These are phyloP conservation scores for Plodia interpunctella DNA, from an alignment of 1,140 invertebrate genomes.

Conservation along the genomic window DNA sequence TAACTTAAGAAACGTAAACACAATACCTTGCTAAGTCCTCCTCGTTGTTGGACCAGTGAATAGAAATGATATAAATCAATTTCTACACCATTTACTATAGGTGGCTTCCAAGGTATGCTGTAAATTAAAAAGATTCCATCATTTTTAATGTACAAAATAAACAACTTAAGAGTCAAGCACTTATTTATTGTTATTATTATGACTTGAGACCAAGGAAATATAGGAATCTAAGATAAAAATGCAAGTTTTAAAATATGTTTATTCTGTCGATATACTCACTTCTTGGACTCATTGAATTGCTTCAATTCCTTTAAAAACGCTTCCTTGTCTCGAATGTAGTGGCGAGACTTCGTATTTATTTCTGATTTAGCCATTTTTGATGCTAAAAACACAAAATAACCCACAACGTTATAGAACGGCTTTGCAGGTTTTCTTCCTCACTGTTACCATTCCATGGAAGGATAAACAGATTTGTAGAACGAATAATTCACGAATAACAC, in stretches of 20 bases:
- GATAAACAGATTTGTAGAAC: neutral
- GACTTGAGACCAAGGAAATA: no score
- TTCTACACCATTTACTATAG: slow-evolving; percentile 91
- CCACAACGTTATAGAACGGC: neutral
- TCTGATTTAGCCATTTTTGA: slow-evolving; percentile 65
- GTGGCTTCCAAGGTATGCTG: slow-evolving; percentile 70
- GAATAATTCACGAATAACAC: slow-evolving; percentile 18
- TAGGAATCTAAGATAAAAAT: no score
- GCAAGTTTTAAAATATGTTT: no score
- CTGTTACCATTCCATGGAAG: neutral
- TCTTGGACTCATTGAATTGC: slow-evolving; percentile 90
- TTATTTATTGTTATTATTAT: no score
- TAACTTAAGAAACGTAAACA: no score
- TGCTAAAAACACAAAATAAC: neutral
- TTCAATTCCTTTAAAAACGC: slow-evolving; percentile 87
- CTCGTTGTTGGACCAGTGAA: slow-evolving; percentile 91
- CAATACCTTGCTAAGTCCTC: slow-evolving; percentile 94
- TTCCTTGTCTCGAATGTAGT: slow-evolving; percentile 78
- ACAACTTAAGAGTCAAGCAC: no score
- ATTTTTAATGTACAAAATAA: no score
- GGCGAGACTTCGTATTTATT: slow-evolving; percentile 69
- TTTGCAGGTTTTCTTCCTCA: neutral
- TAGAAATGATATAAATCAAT: slow-evolving; percentile 95
- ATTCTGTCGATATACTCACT: slow-evolving; percentile 86
- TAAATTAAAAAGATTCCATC: slow-evolving; percentile 23